A percentile compares a stretch with the other conserved stretches of the same genome.
Evolutionary conservation across 2,797 vertebrate genomes (phyloP).

Genomic region (Sebastiscus albofasciatus): DNA sequence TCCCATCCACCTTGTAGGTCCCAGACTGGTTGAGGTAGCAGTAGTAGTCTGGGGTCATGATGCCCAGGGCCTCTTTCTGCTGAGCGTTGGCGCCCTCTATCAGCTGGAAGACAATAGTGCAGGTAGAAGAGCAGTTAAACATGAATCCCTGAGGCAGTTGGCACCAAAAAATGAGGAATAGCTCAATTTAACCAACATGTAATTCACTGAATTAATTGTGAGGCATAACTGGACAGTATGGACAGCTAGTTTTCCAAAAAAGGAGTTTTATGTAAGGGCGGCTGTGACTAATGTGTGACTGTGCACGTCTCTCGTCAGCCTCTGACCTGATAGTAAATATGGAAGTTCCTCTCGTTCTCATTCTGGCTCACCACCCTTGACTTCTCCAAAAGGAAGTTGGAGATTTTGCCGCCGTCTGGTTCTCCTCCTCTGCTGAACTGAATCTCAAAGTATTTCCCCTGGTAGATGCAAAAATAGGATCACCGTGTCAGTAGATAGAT

Average conservation of each 20-base stretch:
- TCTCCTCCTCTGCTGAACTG: conserved; percentile 97
- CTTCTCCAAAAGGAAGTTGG: conserved; percentile 97
- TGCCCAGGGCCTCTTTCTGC: conserved; percentile 90
- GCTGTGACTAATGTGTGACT: background rate
- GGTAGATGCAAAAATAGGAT: conserved; percentile 27
- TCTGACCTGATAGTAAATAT: conserved; percentile 96
- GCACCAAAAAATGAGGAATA: background rate
- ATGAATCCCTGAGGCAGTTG: background rate
- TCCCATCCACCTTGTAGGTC: conserved; percentile 95
- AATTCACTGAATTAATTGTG: background rate
- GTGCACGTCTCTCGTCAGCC: background rate
- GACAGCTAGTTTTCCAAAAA: background rate
- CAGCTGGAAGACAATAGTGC: conserved; percentile 79
- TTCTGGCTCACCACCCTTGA: conserved; percentile 96
- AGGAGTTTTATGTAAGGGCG: background rate
- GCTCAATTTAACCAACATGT: background rate
- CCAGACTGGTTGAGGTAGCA: conserved; percentile 96
- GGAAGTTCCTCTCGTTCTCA: conserved; percentile 94
- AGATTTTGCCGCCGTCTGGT: conserved; percentile 96
- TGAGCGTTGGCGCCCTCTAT: conserved; percentile 90
- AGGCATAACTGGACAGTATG: background rate
- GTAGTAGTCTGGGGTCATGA: conserved; percentile 95
- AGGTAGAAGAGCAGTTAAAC: background rate
- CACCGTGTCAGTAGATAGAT: no score
- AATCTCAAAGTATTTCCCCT: conserved; percentile 99